Evolutionary conservation across 2,888 invertebrate species (phyloP), one percentile per base, ranked within the genome.

Genomic region (Harpalus rubripes): DNA sequence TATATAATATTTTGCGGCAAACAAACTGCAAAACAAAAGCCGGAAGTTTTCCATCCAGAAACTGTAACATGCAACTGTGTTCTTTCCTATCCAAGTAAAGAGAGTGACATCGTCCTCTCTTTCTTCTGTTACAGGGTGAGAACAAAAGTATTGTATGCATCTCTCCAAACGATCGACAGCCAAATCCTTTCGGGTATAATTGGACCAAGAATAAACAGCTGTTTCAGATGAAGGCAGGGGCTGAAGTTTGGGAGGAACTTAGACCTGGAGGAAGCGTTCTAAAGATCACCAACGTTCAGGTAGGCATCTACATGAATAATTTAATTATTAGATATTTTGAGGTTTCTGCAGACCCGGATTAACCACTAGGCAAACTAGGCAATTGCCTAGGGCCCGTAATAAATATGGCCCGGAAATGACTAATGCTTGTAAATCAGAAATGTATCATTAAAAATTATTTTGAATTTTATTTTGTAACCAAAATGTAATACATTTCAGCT

Each of bases 181-280:
- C 94, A 86, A 94, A 94, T 0, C 94, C 93, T 56, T 92, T 96
- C 82, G 97, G 96, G 4, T 97, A 96, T 89, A 96, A 96, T 88
- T 97, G 97, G 97, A 95, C 96, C 0, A 94, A 95, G 87, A 96
- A 96, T 88, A 94, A 94, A 84, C 94, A 94, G 8, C 91, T 97
- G 12, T 93, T 97, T 22, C 95, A 95, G 72, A 93, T 96, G 85
- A 94, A 94, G 80, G 95, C 95, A 0, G 95, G 95, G 6, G 93
- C 93, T n/a, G 96, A 96, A 88, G 95, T 96, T 87, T 96, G 96
- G 95, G 97, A 97, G 89, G 96, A 97, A 88, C 92, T 97, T 32
- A 96, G 95, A 90, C 97, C 97, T 0, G 95, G 95, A 85, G 97
- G 97, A 7, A 96, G 96, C 88, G 95, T 97, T 82, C 91, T 97